phyloP scores from a whole-genome alignment of 2,888 invertebrate genomes.

The Tenthredo distinguenda region DNA sequence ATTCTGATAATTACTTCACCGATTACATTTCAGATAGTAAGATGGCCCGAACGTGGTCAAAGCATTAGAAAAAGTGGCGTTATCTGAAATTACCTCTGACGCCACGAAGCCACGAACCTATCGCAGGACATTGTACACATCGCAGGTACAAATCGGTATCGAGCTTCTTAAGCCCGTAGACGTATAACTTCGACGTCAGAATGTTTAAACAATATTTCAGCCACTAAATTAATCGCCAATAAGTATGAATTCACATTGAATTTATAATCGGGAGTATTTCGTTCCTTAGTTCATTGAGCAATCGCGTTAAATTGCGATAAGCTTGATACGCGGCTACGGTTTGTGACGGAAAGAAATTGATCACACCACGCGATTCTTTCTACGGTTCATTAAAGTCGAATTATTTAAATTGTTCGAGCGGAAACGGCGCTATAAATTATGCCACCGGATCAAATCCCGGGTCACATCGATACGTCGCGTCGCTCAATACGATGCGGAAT shows the following conservation, averaged over 20 bases:
- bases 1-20: constrained; percentile 57
- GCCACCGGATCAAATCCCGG: neutral
- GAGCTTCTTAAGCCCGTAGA: neutral
- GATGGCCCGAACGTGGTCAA: constrained; percentile 51
- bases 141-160: neutral
- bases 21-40: constrained; percentile 58
- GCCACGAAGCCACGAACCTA: constrained; percentile 29
- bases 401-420: neutral
- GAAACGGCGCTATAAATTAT: neutral
- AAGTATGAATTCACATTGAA: neutral
- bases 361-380: neutral
- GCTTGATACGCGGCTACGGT: neutral
- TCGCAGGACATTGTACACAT: neutral
- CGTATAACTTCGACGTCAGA: neutral
- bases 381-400: neutral
- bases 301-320: neutral
- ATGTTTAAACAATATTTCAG: neutral
- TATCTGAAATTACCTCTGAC: constrained; percentile 53
- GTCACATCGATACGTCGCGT: neutral
- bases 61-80: constrained; percentile 51
- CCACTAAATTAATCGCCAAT: neutral
- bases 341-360: neutral
- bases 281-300: neutral
- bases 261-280: neutral
- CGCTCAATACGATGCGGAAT: neutral